Evolutionary conservation across 2,113 vertebrate genomes (phyloP).

Genomic region (Chaetorhynchus papuensis): DNA sequence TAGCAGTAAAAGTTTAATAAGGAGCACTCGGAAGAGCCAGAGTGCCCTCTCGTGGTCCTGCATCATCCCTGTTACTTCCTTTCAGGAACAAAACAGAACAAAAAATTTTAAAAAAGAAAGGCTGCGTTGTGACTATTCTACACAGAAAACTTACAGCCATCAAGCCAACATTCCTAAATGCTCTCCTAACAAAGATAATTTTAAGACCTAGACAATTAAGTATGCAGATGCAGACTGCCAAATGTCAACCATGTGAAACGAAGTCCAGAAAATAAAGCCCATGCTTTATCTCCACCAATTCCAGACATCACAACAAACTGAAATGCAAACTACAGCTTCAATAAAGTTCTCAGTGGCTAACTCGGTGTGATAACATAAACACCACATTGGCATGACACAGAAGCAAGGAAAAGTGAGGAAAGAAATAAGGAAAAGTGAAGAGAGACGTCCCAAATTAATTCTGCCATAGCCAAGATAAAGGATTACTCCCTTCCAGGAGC

Average conservation of each 20-base stretch:
- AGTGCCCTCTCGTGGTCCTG: constrained; percentile 63
- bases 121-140: background rate
- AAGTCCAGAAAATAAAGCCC: background rate
- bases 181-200: background rate
- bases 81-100: background rate
- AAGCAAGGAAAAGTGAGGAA: background rate
- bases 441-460: background rate
- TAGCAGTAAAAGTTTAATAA: background rate
- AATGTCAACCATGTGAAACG: background rate
- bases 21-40: constrained; percentile 35
- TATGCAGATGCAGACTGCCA: background rate
- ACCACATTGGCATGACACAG: background rate
- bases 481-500: background rate
- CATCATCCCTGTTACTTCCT: background rate
- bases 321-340: background rate
- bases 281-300: background rate
- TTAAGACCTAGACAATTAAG: background rate
- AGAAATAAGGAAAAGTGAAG: background rate
- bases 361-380: background rate
- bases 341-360: background rate
- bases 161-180: background rate
- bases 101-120: background rate
- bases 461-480: background rate
- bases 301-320: background rate
- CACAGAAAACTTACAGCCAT: background rate